Evolutionary conservation across 1,140 invertebrate genomes (phyloP), one percentile per base, ranked within the genome.

Genomic region (Melitaea cinxia): DNA sequence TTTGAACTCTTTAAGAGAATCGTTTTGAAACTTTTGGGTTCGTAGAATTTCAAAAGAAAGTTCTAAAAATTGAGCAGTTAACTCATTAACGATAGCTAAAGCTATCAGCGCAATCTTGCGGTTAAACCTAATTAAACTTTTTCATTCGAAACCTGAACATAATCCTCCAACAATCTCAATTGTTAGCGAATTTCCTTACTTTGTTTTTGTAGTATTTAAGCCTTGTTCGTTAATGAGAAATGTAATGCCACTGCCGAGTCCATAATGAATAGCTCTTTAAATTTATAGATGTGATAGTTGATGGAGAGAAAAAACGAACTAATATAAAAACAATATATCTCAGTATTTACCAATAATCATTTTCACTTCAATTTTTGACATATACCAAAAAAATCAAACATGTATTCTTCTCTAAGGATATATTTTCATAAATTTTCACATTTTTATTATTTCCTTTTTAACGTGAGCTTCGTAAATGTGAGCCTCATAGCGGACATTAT

Each of bases 101-200:
- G 12, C 47, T 26, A 57, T 59, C 49, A 37, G 54, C 23, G 54
- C 58, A 57, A 70, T 56, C 58, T 57, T 39, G 47, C 54, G 42
- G 56, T 49, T 26, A 60, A 69, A 49, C 52, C 49, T 65, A 33
- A 62, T 62, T 54, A 56, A 65, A 65, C 56, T 64, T 65, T 60
- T 69, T 23, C 35, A 30, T 60, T 65, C 45, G 54, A 37, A 30
- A 14, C 30, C 33, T 21, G 17, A 61, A 45, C 33, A 61, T 17
- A 19, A 19, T 42, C 33, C 37, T 54, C 17, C 24, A 55, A 62
- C 50, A 26, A 42, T 54, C 14, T 54, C 2, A 45, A 39, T 42
- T 62, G 35, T 62, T 47, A 28, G 53, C 30, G 33, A n/a, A 39
- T 53, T 53, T 14, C 55, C 39, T 47, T 68, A 24, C 55, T 58